Evolutionary conservation across 1,140 invertebrate genomes (phyloP).

Genomic region (Achatina immaculata): DNA sequence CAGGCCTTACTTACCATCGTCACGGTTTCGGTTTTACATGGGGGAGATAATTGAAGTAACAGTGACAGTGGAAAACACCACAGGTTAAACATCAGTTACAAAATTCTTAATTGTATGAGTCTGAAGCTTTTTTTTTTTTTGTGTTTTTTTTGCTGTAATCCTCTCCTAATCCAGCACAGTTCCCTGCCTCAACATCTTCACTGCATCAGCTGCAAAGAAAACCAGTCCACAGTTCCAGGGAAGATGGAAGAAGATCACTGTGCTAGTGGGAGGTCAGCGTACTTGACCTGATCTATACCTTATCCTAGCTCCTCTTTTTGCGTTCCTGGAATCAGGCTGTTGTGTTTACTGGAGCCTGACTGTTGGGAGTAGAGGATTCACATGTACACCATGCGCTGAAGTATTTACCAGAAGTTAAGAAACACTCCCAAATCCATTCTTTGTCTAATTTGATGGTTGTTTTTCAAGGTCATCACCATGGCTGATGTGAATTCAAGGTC

Average conservation of each 20-base stretch:
- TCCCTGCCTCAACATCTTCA: background rate
- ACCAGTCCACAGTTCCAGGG: too few species aligned
- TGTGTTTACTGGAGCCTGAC: too few species aligned
- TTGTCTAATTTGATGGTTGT: too few species aligned
- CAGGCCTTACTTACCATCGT: slow-evolving; percentile 41
- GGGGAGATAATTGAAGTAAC: slow-evolving; percentile 43
- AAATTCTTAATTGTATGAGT: background rate
- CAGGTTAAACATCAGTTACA: slow-evolving; percentile 35
- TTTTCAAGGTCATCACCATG: too few species aligned
- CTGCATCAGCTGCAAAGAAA: background rate
- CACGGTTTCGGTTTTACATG: slow-evolving; percentile 41
- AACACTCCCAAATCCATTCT: too few species aligned
- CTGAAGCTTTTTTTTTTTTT: background rate
- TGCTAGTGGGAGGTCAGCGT: background rate
- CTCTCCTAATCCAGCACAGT: background rate
- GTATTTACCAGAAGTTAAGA: too few species aligned
- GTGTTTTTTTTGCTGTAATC: background rate
- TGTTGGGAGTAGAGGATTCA: too few species aligned
- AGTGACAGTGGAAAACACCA: slow-evolving; percentile 32
- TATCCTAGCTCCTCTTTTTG: too few species aligned
- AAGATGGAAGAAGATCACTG: background rate
- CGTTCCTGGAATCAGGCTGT: too few species aligned
- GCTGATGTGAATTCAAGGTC: too few species aligned
- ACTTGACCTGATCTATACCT: too few species aligned
- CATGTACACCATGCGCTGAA: too few species aligned